phyloP scores from a whole-genome alignment of 1,140 invertebrate species.

The Drosophila saltans region DNA sequence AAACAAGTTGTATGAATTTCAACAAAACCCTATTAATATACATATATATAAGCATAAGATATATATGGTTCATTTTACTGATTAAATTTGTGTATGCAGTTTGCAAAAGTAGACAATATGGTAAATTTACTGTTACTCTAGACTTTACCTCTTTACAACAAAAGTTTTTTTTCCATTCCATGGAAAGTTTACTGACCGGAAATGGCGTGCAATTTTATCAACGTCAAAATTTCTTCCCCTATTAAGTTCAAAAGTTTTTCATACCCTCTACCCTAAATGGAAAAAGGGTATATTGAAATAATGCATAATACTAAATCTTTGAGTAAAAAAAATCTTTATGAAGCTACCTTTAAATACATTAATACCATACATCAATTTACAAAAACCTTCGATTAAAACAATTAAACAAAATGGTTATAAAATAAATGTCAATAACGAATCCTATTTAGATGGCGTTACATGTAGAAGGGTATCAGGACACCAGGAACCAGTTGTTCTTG shows the following conservation, averaged over 20 bases:
- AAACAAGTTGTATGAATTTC: constrained; percentile 14
- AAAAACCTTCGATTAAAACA: too few relatives aligned
- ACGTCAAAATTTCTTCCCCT: constrained; percentile 27
- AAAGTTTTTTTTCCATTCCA: constrained; percentile 50
- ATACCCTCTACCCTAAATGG: not conserved
- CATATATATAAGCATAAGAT: too few relatives aligned
- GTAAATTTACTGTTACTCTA: constrained; percentile 43
- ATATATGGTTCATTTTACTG: too few relatives aligned
- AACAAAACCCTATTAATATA: not conserved
- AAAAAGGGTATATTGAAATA: not conserved
- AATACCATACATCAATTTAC: too few relatives aligned
- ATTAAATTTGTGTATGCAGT: constrained; percentile 14
- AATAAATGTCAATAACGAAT: too few relatives aligned
- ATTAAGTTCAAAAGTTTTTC: not conserved
- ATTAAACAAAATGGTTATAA: too few relatives aligned
- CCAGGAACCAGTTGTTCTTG: constrained; percentile 2
- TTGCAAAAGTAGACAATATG: constrained; percentile 59
- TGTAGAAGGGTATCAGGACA: not conserved
- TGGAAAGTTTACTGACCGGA: constrained; percentile 77
- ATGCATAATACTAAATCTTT: too few relatives aligned
- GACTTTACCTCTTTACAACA: not conserved
- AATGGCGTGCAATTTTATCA: constrained; percentile 78
- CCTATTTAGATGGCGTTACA: too few relatives aligned
- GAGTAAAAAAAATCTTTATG: too few relatives aligned
- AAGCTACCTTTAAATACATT: too few relatives aligned